phyloP scores from a whole-genome alignment of 1,140 invertebrate species.

The Procambarus clarkii region DNA sequence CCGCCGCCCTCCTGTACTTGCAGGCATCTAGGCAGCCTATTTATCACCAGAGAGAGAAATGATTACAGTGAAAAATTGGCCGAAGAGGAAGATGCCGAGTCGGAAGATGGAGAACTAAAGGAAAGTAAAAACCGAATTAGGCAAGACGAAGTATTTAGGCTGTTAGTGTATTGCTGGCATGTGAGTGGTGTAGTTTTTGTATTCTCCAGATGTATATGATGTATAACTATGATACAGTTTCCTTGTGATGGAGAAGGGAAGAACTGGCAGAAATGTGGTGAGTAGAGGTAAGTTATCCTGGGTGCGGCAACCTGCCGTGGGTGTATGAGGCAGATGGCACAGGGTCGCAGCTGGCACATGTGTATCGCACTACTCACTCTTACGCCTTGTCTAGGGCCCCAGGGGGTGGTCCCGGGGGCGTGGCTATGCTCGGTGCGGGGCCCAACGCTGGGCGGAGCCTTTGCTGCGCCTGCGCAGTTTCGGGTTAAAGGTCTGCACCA shows the following conservation, averaged over 20 bases:
- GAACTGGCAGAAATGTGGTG: neutral
- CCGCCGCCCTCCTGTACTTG: neutral
- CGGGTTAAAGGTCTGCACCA: conserved; percentile 65
- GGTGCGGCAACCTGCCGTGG: neutral
- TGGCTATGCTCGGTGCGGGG: conserved; percentile 55
- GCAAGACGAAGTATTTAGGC: too few relatives aligned
- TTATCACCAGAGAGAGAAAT: neutral
- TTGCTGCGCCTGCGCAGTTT: conserved; percentile 39
- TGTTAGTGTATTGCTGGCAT: too few relatives aligned
- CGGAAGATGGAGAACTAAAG: conserved; percentile 19
- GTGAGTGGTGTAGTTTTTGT: too few relatives aligned
- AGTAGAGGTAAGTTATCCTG: neutral
- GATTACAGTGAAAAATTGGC: neutral
- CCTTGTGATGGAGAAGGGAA: too few relatives aligned
- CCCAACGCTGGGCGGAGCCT: conserved; percentile 40
- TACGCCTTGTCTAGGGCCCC: conserved; percentile 41
- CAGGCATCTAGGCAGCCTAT: neutral
- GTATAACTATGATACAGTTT: too few relatives aligned
- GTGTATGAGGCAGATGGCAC: conserved; percentile 54
- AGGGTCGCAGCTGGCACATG: conserved; percentile 57
- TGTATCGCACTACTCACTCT: conserved; percentile 56
- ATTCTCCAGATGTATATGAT: too few relatives aligned
- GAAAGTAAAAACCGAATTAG: neutral
- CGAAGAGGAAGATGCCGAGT: neutral
- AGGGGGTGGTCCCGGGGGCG: conserved; percentile 34